These are phyloP conservation scores for Linyphia triangularis DNA, from an alignment of 2,888 invertebrate species.

Conservation along the genomic window DNA sequence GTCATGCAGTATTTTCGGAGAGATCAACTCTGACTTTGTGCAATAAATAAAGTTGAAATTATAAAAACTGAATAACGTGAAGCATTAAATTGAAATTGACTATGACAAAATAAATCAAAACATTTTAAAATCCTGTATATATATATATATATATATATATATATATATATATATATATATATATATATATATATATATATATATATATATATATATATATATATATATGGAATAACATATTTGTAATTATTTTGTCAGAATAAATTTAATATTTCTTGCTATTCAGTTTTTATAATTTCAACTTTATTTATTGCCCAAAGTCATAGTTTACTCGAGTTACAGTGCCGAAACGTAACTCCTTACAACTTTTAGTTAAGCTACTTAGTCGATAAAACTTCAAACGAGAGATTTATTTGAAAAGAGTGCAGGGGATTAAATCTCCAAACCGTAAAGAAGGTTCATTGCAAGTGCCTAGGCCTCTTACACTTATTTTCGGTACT, in stretches of 20 bases:
- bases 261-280: neutral
- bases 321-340: no score
- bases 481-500: neutral
- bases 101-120: neutral
- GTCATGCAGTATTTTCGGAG: no score
- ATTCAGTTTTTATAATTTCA: neutral
- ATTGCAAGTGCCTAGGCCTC: neutral
- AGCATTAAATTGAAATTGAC: neutral
- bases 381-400: slow-evolving; percentile 18
- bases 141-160: no score
- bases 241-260: neutral
- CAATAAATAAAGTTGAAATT: neutral
- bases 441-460: slow-evolving; percentile 4
- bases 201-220: neutral
- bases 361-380: no score
- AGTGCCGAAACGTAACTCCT: no score
- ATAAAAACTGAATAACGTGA: neutral
- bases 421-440: slow-evolving; percentile 21
- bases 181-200: no score
- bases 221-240: neutral
- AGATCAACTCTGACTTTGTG: no score
- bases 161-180: no score
- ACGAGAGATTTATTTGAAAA: slow-evolving; percentile 25
- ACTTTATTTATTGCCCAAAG: neutral
- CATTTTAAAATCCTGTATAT: neutral